A percentile compares a stretch with the other conserved stretches of the same genome.
Conservation (phyloP, 2,113 vertebrate genomes). For the Trochalopteron elliotii region DNA sequence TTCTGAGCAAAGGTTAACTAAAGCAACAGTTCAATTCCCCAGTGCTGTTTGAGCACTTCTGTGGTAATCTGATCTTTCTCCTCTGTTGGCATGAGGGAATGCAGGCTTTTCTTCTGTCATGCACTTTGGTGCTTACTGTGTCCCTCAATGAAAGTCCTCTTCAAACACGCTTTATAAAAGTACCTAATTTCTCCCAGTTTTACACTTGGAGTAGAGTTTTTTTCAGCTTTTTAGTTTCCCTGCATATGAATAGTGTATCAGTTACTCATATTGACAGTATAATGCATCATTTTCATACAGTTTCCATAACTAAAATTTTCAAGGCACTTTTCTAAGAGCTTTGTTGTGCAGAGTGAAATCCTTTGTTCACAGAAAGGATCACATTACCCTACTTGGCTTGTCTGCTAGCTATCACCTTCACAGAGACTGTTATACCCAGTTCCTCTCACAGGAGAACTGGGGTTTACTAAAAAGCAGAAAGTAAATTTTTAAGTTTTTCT, state of each 20-base stretch:
- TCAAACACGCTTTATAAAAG: neutral
- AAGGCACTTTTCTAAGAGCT: neutral
- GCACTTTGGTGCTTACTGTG: neutral
- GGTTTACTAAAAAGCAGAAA: neutral
- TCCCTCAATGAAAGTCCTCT: neutral
- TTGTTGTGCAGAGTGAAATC: neutral
- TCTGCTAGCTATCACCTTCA: neutral
- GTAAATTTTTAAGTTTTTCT: neutral
- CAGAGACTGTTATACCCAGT: neutral
- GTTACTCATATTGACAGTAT: neutral
- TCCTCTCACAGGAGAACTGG: neutral
- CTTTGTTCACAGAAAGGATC: neutral
- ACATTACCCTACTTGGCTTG: neutral
- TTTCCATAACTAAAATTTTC: neutral
- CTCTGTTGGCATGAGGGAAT: neutral
- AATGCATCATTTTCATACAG: neutral
- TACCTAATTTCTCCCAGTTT: neutral
- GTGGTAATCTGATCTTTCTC: neutral
- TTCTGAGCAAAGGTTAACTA: constrained; percentile 31
- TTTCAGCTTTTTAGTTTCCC: neutral
- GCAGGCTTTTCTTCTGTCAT: neutral
- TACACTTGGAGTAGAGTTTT: neutral
- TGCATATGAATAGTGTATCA: neutral
- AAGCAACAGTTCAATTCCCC: neutral
- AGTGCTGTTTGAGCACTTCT: neutral